Evolutionary conservation across 2,797 vertebrate genomes (phyloP).

Genomic region (Poecilia wingei): DNA sequence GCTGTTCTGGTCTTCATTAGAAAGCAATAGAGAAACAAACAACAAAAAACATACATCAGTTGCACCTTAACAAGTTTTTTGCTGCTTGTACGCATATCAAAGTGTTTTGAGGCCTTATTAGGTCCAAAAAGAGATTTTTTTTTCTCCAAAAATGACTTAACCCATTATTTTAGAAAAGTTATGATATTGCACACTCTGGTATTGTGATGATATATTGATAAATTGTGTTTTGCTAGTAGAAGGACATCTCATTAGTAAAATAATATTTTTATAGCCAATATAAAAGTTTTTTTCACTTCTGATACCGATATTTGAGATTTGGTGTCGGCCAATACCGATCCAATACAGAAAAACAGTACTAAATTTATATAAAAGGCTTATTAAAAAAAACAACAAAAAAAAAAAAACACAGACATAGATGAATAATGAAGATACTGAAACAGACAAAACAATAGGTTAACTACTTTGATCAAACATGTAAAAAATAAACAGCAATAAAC

Average conservation of each 20-base stretch:
- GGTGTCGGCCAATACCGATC: too few relatives aligned
- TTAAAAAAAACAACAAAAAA: neutral
- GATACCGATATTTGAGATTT: too few relatives aligned
- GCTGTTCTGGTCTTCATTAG: neutral
- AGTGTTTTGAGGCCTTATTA: too few relatives aligned
- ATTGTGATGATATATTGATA: neutral
- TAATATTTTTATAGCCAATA: neutral
- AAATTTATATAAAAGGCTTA: neutral
- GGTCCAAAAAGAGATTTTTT: too few relatives aligned
- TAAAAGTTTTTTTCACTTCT: neutral
- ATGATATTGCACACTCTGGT: neutral
- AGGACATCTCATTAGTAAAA: neutral
- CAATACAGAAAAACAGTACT: neutral
- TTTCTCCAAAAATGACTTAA: too few relatives aligned
- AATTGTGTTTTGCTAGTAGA: neutral
- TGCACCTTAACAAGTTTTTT: neutral
- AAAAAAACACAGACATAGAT: too few relatives aligned
- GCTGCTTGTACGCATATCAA: neutral
- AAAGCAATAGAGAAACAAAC: neutral
- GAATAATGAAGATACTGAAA: too few relatives aligned
- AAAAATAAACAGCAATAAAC: too few relatives aligned
- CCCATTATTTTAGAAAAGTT: too few relatives aligned
- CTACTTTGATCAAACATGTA: too few relatives aligned
- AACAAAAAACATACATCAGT: neutral
- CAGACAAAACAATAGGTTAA: too few relatives aligned